Evolutionary conservation across 2,888 invertebrate species (phyloP).

Genomic region (Elmis aenea): DNA sequence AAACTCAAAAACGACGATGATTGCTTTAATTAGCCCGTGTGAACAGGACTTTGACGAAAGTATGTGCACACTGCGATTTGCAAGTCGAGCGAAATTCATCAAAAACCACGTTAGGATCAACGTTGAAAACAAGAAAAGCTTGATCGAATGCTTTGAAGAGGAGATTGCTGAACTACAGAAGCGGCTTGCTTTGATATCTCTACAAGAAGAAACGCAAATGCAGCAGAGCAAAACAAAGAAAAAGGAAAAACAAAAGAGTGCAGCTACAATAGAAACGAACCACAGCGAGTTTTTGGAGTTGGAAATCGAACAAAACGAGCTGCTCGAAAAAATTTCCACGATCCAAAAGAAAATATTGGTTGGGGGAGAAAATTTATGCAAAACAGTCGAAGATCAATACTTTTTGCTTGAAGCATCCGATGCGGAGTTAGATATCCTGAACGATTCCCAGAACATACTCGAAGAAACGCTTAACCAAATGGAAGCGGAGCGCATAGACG

Average conservation of each 20-base stretch:
- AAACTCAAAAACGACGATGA: conserved; percentile 93
- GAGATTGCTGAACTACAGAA: conserved; percentile 65
- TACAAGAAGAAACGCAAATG: neutral
- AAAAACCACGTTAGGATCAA: conserved; percentile 94
- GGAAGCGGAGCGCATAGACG: conserved; percentile 86
- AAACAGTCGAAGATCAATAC: conserved; percentile 93
- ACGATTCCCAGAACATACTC: conserved; percentile 73
- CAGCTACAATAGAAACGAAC: neutral
- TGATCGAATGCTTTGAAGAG: conserved; percentile 92
- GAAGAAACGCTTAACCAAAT: conserved; percentile 79
- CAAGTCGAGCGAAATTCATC: conserved; percentile 96
- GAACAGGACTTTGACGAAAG: conserved; percentile 96
- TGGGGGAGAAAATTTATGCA: conserved; percentile 95
- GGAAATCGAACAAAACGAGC: conserved; percentile 61
- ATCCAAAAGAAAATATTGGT: conserved; percentile 94
- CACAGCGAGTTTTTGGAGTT: conserved; percentile 5
- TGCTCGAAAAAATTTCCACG: conserved; percentile 79
- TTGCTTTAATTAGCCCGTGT: conserved; percentile 95
- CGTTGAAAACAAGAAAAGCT: conserved; percentile 94
- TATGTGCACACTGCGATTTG: conserved; percentile 92
- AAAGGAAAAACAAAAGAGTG: neutral
- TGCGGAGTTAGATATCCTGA: conserved; percentile 71
- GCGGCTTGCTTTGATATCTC: conserved; percentile 3
- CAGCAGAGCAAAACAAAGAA: conserved; percentile 2
- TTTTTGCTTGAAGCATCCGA: conserved; percentile 82